Evolutionary conservation across 2,888 invertebrate species (phyloP), one percentile per base, ranked within the genome.

Genomic region (Mamestra brassicae): DNA sequence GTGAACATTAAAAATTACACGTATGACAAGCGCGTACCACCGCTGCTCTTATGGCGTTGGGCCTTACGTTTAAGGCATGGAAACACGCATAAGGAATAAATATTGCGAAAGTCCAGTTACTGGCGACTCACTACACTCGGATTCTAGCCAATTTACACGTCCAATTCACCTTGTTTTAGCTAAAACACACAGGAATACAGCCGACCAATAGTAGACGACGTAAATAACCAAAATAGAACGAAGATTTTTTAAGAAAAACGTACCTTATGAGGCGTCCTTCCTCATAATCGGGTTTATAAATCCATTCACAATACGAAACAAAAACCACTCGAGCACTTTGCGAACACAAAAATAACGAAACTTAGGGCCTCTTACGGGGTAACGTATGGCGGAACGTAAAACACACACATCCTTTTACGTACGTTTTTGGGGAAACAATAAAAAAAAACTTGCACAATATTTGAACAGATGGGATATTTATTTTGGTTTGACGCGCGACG

Each of bases 21-120:
- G 93, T 93, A 92, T 89, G 85, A 87, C 81, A 85, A 88, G 87
- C 87, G 84, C 89, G 88, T 89, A 90, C 90, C 90, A 87, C 87
- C 89, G 90, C 88, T 85, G 84, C 91, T 88, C 85, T 88, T 94
- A 94, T 90, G 94, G 94, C 88, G 89, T 85, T 89, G 89, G 89
- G 90, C 88, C 91, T 91, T 90, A 93, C 95, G 90, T 93, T 93
- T 94, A 95, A 92, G 95, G 96, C 91, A 91, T 88, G 91, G 89
- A 90, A 90, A 91, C 92, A 96, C 96, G 95, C 94, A 88, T 90
- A 92, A 89, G 92, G 96, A 95, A 96, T 96, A 94, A 92, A 90
- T 93, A 96, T 96, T 96, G 93, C 94, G 93, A 95, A 95, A 96
- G 96, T 96, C 95, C 96, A 93, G 96, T 96, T 96, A 96, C 89